A percentile compares a stretch with the other conserved stretches of the same genome.
Evolutionary conservation across 2,113 vertebrate genomes (phyloP).

Genomic region (Eurypyga helias): DNA sequence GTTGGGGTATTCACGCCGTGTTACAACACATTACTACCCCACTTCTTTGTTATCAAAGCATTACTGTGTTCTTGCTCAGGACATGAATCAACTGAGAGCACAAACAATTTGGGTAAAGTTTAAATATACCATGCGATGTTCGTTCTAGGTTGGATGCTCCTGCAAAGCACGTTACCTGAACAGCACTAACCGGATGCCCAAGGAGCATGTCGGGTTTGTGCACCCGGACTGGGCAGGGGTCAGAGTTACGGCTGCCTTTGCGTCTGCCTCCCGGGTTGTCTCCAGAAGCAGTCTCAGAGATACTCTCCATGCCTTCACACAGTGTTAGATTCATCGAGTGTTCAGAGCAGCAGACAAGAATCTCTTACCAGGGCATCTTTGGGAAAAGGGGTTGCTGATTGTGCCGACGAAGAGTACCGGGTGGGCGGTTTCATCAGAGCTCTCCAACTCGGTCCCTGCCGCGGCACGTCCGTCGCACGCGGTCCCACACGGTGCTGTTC

Average conservation of each 20-base stretch:
- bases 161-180: neutral
- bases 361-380: neutral
- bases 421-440: neutral
- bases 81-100: neutral
- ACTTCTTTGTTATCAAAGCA: neutral
- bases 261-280: neutral
- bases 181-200: neutral
- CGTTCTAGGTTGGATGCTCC: neutral
- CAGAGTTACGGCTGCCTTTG: neutral
- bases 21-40: neutral
- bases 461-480: neutral
- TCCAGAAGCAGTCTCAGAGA: neutral
- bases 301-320: neutral
- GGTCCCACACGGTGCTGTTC: neutral
- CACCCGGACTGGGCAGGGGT: neutral
- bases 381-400: neutral
- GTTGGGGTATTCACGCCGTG: neutral
- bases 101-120: neutral
- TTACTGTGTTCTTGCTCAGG: neutral
- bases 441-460: neutral
- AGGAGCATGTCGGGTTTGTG: neutral
- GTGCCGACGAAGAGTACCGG: neutral
- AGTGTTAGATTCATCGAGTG: neutral
- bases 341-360: neutral
- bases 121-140: neutral